Base-by-base conservation (phyloP, 1,140 invertebrate species). In the Pseudachorutes palmiensis region DNA sequence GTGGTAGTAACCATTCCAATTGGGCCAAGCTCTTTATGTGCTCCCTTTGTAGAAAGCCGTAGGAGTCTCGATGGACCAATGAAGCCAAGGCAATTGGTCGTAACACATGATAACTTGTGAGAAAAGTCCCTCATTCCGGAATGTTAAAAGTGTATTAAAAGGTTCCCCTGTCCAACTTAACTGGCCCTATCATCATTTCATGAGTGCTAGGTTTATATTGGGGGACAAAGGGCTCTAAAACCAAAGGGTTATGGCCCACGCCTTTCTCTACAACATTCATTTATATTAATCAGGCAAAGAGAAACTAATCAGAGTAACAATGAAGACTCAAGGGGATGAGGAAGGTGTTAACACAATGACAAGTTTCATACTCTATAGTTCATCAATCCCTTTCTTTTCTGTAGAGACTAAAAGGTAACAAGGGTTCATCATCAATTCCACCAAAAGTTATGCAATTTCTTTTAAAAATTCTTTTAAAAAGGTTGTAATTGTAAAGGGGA, bases 61-160 rank as follows among this genome's bases (percentile, higher is more conserved):
- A 9, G 24, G 51, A 28, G 58, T 68, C 70, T 68, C 61, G 33
- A 16, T 64, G 48, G 62, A 67, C 67, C 64, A 58, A 65, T 69
- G 65, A 62, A 67, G 65, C 60, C 55, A 45, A 28, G 62, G 67
- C 62, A 68, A 62, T 66, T 60, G 48, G 62, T 71, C 70, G 70
- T 71, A 68, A 71, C 70, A 71, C 70, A 65, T 68, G 70, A 68
- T 68, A 65, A 68, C 63, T 3, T 3, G n/a, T n/a, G n/a, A 55
- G 51, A 55, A 22, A 55, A 55, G 24, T 14, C 51, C 5, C 24
- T 55, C 51, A 16, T 55, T 55, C 24, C 3, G 24, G 51, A 55
- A 55, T 55, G 51, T 24, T 55, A 55, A 55, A 45, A 45, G 36
- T 12, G 36, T 19, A 45, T 45, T 45, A 45, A 45, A 45, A 45